Base-by-base conservation (phyloP, 2,797 vertebrate genomes). In the Aldrovandia affinis region DNA sequence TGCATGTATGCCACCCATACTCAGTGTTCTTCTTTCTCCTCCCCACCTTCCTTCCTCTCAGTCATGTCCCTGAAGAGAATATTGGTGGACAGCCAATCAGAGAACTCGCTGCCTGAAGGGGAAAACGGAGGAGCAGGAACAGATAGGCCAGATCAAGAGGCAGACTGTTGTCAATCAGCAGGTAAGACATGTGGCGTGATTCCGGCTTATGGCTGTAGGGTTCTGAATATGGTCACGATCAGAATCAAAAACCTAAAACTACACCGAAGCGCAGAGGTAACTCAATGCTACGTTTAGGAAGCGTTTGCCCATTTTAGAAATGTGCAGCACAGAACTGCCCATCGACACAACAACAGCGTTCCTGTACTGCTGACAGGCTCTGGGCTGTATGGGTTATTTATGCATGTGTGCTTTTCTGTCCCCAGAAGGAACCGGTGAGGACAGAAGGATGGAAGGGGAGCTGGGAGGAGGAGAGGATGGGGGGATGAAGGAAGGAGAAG, bases 11-110 rank as follows among this genome's bases (percentile, higher is more conserved):
- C 77, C 14, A 12, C 15, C 36, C 8, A 9, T 57, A 28, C 50
- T 59, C 61, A 39, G 7, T 80, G 28, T 42, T 15, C 54, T 33
- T 44, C 28, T 22, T 18, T 78, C 68, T 54, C 22, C 28, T 85
- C 47, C 20, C 14, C 12, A 47, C 68, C 25, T 36, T 25, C 10
- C 30, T 54, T 28, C 20, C 25, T 0, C 12, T 52, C 85, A 96
- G 95, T 94, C 84, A 92, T 94, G 87, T 93, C 87, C 57, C 92
- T 98, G 87, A 97, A 96, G 91, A 95, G 94, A 91, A 89, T 97
- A 36, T 89, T 97, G 83, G 89, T 95, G 0, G 88, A 91, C 80
- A 95, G 94, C 85, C 85, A 95, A 5, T 94, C 93, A 14, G 94
- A 95, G 28, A 93, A 95, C 73, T 91, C 88, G 0, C 93, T 92